Base-by-base conservation (phyloP, 2,797 vertebrate genomes). In the Sebastes diploproa region DNA sequence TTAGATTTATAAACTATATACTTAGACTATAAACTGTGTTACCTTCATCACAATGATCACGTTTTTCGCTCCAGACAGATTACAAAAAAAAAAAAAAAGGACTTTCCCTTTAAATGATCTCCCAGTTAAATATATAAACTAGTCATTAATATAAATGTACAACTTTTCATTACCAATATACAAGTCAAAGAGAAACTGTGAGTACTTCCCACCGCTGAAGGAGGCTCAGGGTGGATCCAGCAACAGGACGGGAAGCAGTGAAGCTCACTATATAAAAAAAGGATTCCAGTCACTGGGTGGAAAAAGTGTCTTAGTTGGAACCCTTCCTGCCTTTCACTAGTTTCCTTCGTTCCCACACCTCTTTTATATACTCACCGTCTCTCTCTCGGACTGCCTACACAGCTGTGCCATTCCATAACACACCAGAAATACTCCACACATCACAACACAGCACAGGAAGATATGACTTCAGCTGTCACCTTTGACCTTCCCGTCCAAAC, bases 321-420 rank as follows among this genome's bases (percentile, higher is more conserved):
- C 80, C 54, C 80, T 89, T 92, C 92, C 90, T 92, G 88, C 65
- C 84, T 88, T 92, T 88, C 77, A 86, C 87, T 85, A 2, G 68
- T 80, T 92, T 93, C 93, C 90, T 87, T 72, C 12, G 58, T 94
- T 94, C 88, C 86, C 91, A 91, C 90, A 89, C 32, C 77, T 75
- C 83, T 72, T 81, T 72, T 22, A 60, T 62, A 66, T 3, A 13
- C 69, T 46, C 62, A 5, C 65, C 16, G 12, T 30, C n/a, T 30
- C n/a, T 25, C 23, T 65, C 13, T 61, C 23, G 42, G 42, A 10
- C 27, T 11, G 46, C 30, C 30, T 20, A 4, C 2, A 1, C 62
- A 84, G 71, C 67, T 50, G 52, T 11, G 34, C 9, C 5, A n/a
- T 50, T 77, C 67, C 62, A 59, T 75, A 70, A 77, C 8, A 46